Evolutionary conservation across 2,888 invertebrate genomes (phyloP), one percentile per base, ranked within the genome.

Genomic region (Lochmaea crataegi): DNA sequence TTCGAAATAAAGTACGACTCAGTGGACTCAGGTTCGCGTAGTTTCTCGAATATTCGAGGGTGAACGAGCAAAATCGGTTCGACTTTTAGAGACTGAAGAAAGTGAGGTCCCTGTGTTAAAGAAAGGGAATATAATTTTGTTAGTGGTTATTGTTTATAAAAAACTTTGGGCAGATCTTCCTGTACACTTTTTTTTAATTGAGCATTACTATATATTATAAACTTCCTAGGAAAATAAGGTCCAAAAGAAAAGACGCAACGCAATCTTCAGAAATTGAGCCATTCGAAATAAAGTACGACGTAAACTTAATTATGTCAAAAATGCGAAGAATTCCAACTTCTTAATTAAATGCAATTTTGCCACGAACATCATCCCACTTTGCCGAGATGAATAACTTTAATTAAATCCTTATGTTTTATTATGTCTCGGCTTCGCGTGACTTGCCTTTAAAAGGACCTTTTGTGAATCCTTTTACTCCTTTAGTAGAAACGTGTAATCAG

Each of bases 351-450:
- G 86, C 86, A 86, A 84, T 86, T 86, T 85, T 85, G 81, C 83
- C 78, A 68, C 48, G 78, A 79, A 81, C 82, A 82, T 84, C 84
- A 83, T 84, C 84, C 86, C 83, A 86, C 85, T 87, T 87, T 85
- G 83, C 83, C 83, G 85, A 86, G 87, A 87, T 86, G 87, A 86
- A 87, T 87, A 87, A 87, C 86, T 87, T 87, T 87, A 87, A 87
- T 87, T 87, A 87, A 87, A 87, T 85, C 85, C 84, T 85, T 84
- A 84, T 86, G 85, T 86, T 86, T 86, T 87, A 87, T 86, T 85
- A 83, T 85, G 82, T 75, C 77, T 75, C 78, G 68, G 60, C 42
- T 70, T 70, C 78, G 79, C 78, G 77, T 80, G 79, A 80, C 79
- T 76, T 72, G 78, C 75, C 76, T 76, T 77, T 74, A 76, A 77